Base-by-base conservation (phyloP, 37 sponge, comb jelly and placozoan species). In the Beroe forskalii region DNA sequence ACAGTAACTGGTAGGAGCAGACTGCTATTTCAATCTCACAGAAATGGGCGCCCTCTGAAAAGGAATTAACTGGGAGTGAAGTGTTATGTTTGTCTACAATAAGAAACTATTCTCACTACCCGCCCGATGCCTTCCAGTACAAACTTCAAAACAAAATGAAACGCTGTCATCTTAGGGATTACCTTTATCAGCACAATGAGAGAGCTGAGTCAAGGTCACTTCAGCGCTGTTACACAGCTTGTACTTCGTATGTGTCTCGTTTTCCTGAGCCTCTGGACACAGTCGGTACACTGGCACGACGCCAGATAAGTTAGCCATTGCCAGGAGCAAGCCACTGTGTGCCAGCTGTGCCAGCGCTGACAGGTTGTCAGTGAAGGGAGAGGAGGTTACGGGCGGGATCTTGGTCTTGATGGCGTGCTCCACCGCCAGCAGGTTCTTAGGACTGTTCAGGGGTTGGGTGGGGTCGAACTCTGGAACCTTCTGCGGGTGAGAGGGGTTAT, bases 121-220 rank as follows among this genome's bases (percentile, higher is more conserved):
- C n/a, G n/a, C n/a, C n/a, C n/a, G n/a, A n/a, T n/a, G n/a, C n/a
- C n/a, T n/a, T n/a, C n/a, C n/a, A n/a, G n/a, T n/a, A n/a, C n/a
- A n/a, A n/a, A n/a, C n/a, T n/a, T n/a, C n/a, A n/a, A n/a, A n/a
- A n/a, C n/a, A n/a, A n/a, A n/a, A n/a, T n/a, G n/a, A n/a, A n/a
- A n/a, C n/a, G n/a, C n/a, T n/a, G n/a, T n/a, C n/a, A n/a, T n/a
- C n/a, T n/a, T n/a, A n/a, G n/a, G n/a, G n/a, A n/a, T n/a, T n/a
- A 80, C 86, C 86, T 80, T 80, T 80, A 41, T 80, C 86, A 80
- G 86, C 86, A 44, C 86, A 41, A 23, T 80, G 28, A 2, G 55
- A 44, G 55, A 80, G 86, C 24, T 80, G 86, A 8, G 40, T 80
- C 40, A 80, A 30, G 12, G 42, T 41, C 12, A 80, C 86, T 27